phyloP scores from a whole-genome alignment of 2,113 vertebrate genomes.

The Proteles cristata region DNA sequence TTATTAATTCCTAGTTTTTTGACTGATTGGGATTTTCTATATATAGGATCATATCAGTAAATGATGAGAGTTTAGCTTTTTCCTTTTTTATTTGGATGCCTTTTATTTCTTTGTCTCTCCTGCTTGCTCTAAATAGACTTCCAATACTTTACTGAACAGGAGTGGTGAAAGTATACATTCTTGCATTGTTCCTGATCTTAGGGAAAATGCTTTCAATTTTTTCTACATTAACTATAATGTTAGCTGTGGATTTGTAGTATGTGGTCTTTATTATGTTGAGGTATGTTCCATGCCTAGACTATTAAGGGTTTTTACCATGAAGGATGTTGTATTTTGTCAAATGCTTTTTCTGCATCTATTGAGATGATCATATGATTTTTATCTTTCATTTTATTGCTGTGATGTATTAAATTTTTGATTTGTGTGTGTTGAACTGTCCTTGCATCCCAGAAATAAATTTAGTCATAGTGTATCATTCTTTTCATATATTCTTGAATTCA shows the following conservation, averaged over 20 bases:
- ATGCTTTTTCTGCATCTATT: background rate
- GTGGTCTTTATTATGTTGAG: background rate
- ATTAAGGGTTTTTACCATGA: background rate
- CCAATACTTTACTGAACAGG: background rate
- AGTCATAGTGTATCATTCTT: background rate
- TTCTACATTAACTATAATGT: background rate
- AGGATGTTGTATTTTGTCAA: background rate
- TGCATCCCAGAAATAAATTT: background rate
- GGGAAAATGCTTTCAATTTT: background rate
- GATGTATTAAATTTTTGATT: background rate
- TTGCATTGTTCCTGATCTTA: background rate
- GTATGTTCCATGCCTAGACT: background rate
- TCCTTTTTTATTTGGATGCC: background rate
- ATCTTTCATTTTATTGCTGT: background rate
- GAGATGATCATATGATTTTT: background rate
- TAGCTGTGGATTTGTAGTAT: background rate
- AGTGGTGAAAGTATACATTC: background rate
- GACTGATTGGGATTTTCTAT: background rate
- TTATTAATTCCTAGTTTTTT: background rate
- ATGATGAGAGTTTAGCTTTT: background rate
- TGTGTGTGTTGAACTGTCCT: background rate
- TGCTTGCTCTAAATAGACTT: background rate
- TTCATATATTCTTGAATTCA: background rate
- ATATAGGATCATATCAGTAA: background rate
- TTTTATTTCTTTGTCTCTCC: background rate